Evolutionary conservation across 2,797 vertebrate genomes (phyloP).

Genomic region (Amazona ochrocephala): DNA sequence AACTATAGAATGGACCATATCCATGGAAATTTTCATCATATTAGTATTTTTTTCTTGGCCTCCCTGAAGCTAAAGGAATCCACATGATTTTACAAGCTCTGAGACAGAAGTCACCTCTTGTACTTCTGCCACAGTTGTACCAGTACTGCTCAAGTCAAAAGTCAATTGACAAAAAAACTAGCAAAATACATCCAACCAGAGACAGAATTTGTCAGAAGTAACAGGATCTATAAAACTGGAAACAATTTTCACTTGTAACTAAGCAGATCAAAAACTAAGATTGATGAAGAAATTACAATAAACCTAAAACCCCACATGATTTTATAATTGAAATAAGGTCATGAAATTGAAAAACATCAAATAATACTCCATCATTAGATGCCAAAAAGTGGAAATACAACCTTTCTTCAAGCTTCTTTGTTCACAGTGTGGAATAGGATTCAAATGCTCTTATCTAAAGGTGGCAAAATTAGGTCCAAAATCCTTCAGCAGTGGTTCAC

Average conservation of each 20-base stretch:
- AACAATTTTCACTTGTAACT: not conserved
- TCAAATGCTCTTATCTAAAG: not conserved
- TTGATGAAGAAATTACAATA: not conserved
- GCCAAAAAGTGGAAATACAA: constrained; percentile 23
- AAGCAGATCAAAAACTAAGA: not conserved
- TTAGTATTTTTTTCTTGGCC: not conserved
- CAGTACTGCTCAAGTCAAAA: not conserved
- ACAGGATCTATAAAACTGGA: not conserved
- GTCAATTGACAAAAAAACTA: not conserved
- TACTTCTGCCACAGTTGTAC: not conserved
- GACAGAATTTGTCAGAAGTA: not conserved
- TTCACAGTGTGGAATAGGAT: not conserved
- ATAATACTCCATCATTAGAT: not conserved
- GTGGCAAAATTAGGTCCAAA: not conserved
- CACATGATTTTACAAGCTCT: not conserved
- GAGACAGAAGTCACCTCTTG: not conserved
- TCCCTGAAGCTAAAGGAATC: not conserved
- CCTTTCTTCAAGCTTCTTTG: not conserved
- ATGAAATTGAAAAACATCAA: not conserved
- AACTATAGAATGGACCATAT: not conserved
- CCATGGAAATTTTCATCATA: not conserved
- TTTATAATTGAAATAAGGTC: not conserved
- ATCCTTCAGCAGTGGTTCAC: not conserved
- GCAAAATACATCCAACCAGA: not conserved
- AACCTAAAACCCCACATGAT: not conserved